A percentile compares a stretch with the other conserved stretches of the same genome.
Conservation (phyloP, 2,797 vertebrate species). For the Euphonia xanthogaster region DNA sequence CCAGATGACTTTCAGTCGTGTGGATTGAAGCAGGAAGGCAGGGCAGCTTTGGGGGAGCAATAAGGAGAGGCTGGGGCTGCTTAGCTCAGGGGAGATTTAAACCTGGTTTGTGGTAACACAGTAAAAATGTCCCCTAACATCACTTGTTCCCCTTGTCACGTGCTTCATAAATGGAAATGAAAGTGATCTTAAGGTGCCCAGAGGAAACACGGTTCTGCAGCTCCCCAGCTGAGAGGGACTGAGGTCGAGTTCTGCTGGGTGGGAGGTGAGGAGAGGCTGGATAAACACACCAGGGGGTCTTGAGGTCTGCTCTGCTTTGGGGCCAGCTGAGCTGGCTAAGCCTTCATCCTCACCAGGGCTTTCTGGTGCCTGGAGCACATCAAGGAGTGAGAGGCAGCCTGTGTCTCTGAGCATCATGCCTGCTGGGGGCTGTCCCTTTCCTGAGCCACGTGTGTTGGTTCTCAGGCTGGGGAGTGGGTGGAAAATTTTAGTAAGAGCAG, state of each 20-base stretch:
- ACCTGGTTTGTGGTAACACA: too few species aligned
- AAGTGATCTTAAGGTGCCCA: not conserved
- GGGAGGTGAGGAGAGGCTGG: not conserved
- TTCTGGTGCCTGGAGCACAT: not conserved
- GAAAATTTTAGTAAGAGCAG: not conserved
- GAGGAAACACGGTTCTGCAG: not conserved
- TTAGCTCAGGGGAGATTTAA: not conserved
- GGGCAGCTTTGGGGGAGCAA: not conserved
- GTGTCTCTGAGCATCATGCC: accelerated
- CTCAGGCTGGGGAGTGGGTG: not conserved
- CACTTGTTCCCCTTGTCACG: not conserved
- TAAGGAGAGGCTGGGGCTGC: not conserved
- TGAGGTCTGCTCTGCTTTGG: not conserved
- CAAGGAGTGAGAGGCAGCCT: not conserved
- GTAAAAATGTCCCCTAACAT: not conserved
- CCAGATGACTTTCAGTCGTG: accelerated
- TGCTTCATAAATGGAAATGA: not conserved
- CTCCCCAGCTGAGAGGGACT: not conserved
- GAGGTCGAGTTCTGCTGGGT: accelerated
- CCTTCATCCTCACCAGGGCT: not conserved
- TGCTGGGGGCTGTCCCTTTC: accelerated
- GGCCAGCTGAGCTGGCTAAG: not conserved
- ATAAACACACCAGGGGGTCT: not conserved
- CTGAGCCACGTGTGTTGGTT: accelerated
- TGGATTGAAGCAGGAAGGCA: not conserved